These are phyloP conservation scores for Calonectris borealis DNA, from an alignment of 2,113 vertebrate genomes.

Conservation along the genomic window DNA sequence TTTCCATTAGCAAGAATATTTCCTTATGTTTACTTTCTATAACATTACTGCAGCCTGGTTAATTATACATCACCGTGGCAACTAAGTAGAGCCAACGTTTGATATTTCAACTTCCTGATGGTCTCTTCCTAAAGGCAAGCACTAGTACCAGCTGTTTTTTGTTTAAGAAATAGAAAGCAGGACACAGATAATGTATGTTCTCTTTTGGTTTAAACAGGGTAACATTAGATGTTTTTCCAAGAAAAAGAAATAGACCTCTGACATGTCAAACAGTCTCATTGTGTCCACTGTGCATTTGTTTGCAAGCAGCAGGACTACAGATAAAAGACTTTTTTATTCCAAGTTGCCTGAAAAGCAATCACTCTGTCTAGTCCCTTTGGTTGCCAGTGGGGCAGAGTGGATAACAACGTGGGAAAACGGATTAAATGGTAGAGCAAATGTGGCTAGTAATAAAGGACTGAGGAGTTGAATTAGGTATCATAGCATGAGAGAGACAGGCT, in stretches of 20 bases:
- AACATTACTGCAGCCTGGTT: conserved; percentile 18
- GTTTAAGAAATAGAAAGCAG: conserved; percentile 66
- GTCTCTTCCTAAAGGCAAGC: conserved; percentile 47
- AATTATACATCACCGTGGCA: conserved; percentile 35
- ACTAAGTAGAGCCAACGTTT: conserved; percentile 8
- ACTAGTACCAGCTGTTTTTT: conserved; percentile 63
- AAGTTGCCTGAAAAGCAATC: conserved; percentile 46
- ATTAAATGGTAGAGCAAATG: not conserved
- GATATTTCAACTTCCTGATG: conserved; percentile 37
- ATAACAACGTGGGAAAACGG: conserved; percentile 3
- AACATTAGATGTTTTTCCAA: conserved; percentile 56
- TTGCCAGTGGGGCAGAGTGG: conserved; percentile 9
- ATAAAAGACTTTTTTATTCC: conserved; percentile 31
- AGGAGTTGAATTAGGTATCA: not conserved
- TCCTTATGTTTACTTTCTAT: conserved; percentile 1
- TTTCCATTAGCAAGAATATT: conserved; percentile 27
- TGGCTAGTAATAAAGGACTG: not conserved
- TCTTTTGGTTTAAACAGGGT: conserved; percentile 46
- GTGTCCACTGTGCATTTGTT: conserved; percentile 34
- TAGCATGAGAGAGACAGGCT: not conserved
- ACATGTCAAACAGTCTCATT: conserved; percentile 48
- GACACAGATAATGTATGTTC: conserved; percentile 55
- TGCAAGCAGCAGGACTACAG: conserved; percentile 44
- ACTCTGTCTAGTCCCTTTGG: conserved; percentile 14
- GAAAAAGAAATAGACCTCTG: conserved; percentile 44